Base-by-base conservation (phyloP, 1,140 invertebrate genomes). In the Meloidogyne hapla region DNA sequence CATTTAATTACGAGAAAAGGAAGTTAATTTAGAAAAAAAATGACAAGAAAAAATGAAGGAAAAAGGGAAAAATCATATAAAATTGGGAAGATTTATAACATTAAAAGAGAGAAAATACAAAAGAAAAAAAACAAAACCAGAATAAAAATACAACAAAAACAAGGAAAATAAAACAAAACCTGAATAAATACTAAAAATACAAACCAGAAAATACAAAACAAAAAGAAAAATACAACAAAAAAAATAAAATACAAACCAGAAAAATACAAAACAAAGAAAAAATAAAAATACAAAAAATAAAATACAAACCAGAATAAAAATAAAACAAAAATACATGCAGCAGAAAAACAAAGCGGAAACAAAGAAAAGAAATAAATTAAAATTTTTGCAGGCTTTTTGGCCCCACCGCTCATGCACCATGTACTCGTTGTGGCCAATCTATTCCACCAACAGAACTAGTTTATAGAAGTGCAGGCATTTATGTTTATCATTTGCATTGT, bases 401-500 rank as follows among this genome's bases (percentile, higher is more conserved):
- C 61, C 25, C 38, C 28, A 56, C 13, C 25, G 25, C 42, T 18
- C 33, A 69, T 9, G 12, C 67, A 18, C 67, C 69, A 61, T 80
- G 79, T 45, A 9, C 42, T 26, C 62, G 65, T 6, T 80, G 79
- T 42, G 62, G 56, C 15, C 38, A 61, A 18, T 21, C 65, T 3
- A 45, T 80, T 18, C 48, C 21, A 68, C 62, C 79, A 33, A 68
- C 40, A 33, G 79, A 80, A 13, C 68, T 65, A 33, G 71, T 79
- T 12, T 69, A 69, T 28, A 56, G 69, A 26, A 71, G 70, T 28
- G 33, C 26, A 13, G 48, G 67, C 33, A 61, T 45, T 25, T 45
- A 69, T 21, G 64, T 69, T 13, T 79, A 48, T 64, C 79, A 80
- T 72, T 48, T 64, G 45, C 21, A 80, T 18, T 80, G 79, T 56